Evolutionary conservation across 2,113 vertebrate species (phyloP), one percentile per base, ranked within the genome.

Genomic region (Hassar affinis): DNA sequence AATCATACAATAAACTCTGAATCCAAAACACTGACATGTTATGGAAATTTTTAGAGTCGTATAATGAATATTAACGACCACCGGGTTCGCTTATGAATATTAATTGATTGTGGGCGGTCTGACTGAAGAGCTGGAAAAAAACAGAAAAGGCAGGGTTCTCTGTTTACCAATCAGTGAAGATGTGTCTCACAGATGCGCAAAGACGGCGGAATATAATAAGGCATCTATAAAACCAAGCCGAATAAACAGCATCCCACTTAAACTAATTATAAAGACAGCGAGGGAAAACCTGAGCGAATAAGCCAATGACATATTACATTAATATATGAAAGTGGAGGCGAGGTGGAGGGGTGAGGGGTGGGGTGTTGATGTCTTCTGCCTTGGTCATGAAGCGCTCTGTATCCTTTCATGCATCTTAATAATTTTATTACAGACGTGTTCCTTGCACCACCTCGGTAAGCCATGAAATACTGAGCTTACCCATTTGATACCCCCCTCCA

Each of bases 371-470:
- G 22, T 59, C 66, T 84, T 47, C 74, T 56, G 52, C n/a, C 51
- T 77, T 35, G 18, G 56, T 66, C 22, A 35, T 54, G 38, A 51
- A n/a, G 75, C 14, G 4, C 38, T 87, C 38, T n/a, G 33, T 47
- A 66, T 68, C 56, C 38, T 69, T 22, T 57, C 59, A 77, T 80
- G 33, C 76, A 86, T 86, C 79, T 82, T 71, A 61, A 42, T 57
- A 33, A 80, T 71, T 68, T 76, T 74, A 72, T 85, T 85, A 82
- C 33, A 64, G n/a, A 30, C 27, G 59, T 49, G 52, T 61, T 71
- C 76, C 78, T 33, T 54, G n/a, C 69, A 38, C 38, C 38, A 22
- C 11, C 64, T 33, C n/a, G 17, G 45, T 27, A 52, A 18, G 8
- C 15, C 72, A 33, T 30, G 27, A 75, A 52, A 75, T 33, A 52